Evolutionary conservation across 2,113 vertebrate species (phyloP).

Genomic region (Lonchura striata): DNA sequence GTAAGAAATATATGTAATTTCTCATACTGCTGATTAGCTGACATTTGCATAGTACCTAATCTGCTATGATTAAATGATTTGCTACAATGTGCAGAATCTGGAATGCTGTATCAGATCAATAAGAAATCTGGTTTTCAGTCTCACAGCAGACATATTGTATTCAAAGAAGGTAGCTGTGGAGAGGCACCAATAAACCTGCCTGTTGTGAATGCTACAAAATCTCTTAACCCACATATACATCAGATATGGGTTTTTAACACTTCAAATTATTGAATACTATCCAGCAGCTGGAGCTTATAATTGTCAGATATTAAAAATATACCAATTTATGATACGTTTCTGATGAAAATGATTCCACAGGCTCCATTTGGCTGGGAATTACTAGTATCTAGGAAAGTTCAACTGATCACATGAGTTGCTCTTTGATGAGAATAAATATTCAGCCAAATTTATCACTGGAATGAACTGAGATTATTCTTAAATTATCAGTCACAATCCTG

Average conservation of each 20-base stretch:
- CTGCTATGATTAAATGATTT: neutral
- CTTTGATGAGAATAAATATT: neutral
- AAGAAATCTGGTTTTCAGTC: neutral
- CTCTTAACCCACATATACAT: fast-evolving
- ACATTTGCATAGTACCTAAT: neutral
- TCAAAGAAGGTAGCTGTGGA: neutral
- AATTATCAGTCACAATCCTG: neutral
- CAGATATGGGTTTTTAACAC: neutral
- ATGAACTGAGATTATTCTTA: neutral
- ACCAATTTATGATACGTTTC: neutral
- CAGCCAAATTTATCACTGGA: neutral
- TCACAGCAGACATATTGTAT: neutral
- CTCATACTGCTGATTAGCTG: neutral
- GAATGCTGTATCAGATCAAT: neutral
- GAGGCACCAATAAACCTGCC: neutral
- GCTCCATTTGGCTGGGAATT: neutral
- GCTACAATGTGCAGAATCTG: neutral
- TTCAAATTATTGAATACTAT: neutral
- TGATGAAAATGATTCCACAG: neutral
- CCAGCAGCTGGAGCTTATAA: neutral
- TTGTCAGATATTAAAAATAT: neutral
- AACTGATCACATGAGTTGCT: neutral
- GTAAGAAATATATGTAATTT: neutral
- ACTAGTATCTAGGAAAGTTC: neutral
- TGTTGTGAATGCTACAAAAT: neutral